Evolutionary conservation across 2,113 vertebrate genomes (phyloP).

Genomic region (Ondatra zibethicus): DNA sequence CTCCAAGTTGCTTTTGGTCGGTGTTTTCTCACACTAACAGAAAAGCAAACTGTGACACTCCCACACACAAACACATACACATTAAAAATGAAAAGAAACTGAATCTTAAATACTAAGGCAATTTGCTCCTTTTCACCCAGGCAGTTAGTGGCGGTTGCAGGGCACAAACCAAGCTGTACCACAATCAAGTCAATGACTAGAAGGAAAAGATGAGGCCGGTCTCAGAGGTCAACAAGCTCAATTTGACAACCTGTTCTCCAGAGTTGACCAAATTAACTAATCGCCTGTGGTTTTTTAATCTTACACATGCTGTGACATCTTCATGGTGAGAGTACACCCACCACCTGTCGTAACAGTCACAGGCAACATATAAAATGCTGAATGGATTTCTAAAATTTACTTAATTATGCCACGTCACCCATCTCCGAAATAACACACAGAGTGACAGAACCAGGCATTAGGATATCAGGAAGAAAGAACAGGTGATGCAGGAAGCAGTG

Average conservation of each 20-base stretch:
- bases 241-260: neutral
- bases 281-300: neutral
- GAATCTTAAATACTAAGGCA: neutral
- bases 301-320: neutral
- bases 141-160: neutral
- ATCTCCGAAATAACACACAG: neutral
- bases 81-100: neutral
- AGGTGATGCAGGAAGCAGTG: neutral
- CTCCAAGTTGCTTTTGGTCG: neutral
- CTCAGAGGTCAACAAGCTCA: neutral
- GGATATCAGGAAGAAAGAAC: neutral
- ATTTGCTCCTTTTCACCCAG: neutral
- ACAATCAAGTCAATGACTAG: neutral
- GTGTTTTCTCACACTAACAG: neutral
- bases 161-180: neutral
- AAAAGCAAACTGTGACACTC: neutral
- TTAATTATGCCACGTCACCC: constrained; percentile 56
- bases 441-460: constrained; percentile 36
- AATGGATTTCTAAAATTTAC: constrained; percentile 71
- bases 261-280: neutral
- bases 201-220: neutral
- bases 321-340: neutral
- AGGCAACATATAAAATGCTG: neutral
- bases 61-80: neutral
- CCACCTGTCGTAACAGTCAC: neutral